These are phyloP conservation scores for Trochalopteron elliotii DNA, from an alignment of 2,113 vertebrate species.

Conservation along the genomic window DNA sequence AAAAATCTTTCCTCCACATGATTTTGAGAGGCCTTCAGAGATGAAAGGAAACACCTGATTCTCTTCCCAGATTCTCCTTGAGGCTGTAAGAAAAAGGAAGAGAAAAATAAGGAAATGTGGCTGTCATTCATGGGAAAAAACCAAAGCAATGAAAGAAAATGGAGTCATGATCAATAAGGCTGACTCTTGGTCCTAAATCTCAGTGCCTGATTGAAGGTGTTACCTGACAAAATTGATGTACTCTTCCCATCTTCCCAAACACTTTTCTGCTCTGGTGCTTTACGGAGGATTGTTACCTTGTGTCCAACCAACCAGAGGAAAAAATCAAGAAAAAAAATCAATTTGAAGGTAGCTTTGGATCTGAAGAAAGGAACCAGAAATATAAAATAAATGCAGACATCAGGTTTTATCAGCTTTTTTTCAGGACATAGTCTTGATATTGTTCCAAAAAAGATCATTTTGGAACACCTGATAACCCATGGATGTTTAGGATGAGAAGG, in stretches of 20 bases:
- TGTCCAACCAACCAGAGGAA: neutral
- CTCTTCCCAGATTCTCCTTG: neutral
- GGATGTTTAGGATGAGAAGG: neutral
- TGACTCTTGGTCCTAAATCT: neutral
- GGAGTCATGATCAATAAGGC: neutral
- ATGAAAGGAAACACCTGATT: neutral
- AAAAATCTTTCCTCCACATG: neutral
- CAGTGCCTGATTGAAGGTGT: neutral
- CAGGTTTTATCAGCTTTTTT: neutral
- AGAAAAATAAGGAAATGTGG: neutral
- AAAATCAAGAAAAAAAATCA: neutral
- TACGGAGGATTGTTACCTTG: neutral
- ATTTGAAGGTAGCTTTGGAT: neutral
- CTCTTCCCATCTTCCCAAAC: neutral
- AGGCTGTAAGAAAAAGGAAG: neutral
- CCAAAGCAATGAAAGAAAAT: neutral
- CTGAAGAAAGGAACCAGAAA: neutral
- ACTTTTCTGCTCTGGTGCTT: neutral
- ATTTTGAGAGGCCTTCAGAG: neutral
- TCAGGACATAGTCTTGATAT: neutral
- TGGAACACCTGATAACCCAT: neutral
- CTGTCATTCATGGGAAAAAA: neutral
- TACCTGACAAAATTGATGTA: neutral
- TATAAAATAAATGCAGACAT: neutral
- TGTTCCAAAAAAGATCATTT: neutral